These are phyloP conservation scores for Coccyzus lansbergi DNA, from an alignment of 2,797 vertebrate genomes.

Conservation along the genomic window DNA sequence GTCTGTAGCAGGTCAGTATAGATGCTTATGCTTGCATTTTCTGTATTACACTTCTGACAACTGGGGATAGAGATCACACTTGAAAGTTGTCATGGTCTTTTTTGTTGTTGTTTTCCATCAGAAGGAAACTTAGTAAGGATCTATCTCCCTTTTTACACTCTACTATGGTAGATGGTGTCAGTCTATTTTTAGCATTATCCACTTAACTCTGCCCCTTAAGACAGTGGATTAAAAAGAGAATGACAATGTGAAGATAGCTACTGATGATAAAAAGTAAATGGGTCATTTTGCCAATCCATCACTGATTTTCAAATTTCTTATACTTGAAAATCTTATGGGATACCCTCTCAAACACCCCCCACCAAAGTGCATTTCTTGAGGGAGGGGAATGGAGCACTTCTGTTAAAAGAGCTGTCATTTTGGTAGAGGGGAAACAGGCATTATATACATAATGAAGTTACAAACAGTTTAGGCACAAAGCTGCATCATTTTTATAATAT, in stretches of 20 bases:
- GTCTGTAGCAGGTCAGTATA: background rate
- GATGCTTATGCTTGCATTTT: background rate
- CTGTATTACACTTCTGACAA: background rate
- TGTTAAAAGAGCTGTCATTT: background rate
- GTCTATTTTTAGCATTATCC: background rate
- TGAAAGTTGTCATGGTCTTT: background rate
- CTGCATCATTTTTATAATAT: background rate
- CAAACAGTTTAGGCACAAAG: background rate
- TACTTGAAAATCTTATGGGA: background rate
- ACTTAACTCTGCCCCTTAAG: background rate
- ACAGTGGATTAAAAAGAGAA: background rate
- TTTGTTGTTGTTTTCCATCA: background rate
- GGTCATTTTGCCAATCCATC: background rate
- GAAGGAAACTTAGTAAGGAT: background rate
- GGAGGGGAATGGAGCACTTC: background rate
- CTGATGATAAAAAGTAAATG: background rate
- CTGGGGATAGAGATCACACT: background rate
- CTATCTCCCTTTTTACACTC: background rate
- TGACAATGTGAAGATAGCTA: background rate
- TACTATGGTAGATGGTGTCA: background rate
- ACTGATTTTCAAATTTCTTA: constrained; percentile 10
- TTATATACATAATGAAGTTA: background rate
- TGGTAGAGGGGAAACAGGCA: background rate
- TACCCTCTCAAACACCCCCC: background rate
- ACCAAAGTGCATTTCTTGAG: background rate